Percentiles rank a stretch among this genome's conserved stretches.
phyloP scores from a whole-genome alignment of 2,888 invertebrate genomes.

The Heteromyza rotundicornis region DNA sequence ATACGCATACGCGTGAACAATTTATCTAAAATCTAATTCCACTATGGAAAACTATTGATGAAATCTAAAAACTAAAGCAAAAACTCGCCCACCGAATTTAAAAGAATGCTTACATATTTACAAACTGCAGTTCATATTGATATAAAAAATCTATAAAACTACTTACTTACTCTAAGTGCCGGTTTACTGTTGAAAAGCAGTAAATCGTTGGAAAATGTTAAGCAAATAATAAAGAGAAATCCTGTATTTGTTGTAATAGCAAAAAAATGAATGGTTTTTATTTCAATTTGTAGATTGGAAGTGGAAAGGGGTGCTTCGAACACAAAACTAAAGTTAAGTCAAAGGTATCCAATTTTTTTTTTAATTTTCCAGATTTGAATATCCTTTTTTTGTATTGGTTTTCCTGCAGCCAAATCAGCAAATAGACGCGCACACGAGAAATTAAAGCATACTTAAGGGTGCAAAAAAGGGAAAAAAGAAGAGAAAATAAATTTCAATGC shows the following conservation, averaged over 20 bases:
- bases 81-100: constrained; percentile 48
- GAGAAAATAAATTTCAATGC: constrained; percentile 45
- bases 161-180: background rate
- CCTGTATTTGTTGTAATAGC: constrained; percentile 11
- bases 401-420: background rate
- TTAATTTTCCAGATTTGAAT: too few species aligned
- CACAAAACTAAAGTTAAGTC: too few species aligned
- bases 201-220: constrained; percentile 10
- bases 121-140: background rate
- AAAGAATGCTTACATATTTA: constrained; percentile 19
- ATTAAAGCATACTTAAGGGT: background rate
- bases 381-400: too few species aligned
- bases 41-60: too few species aligned
- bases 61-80: background rate
- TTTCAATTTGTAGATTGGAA: background rate
- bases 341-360: too few species aligned
- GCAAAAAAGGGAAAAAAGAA: constrained; percentile 27
- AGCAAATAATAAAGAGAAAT: background rate
- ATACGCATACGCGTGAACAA: too few species aligned
- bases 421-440: background rate
- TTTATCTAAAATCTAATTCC: too few species aligned
- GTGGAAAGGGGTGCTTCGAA: too few species aligned
- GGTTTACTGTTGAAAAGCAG: background rate
- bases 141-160: too few species aligned
- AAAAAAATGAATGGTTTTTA: background rate